A percentile compares a stretch with the other conserved stretches of the same genome.
These are phyloP conservation scores for Rutilus rutilus DNA, from an alignment of 2,113 vertebrate species.

Conservation along the genomic window DNA sequence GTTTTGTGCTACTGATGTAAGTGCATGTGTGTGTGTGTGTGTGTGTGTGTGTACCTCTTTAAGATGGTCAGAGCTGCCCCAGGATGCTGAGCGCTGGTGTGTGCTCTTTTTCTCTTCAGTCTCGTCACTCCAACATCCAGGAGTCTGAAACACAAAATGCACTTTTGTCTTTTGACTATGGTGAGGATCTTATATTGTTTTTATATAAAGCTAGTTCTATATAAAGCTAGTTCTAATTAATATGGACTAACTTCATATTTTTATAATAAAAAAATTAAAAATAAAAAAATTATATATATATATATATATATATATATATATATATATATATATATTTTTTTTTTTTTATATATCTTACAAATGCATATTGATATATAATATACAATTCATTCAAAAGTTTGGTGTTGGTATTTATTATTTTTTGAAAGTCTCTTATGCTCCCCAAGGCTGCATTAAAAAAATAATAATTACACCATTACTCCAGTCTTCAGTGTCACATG, in stretches of 20 bases:
- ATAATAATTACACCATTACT: background rate
- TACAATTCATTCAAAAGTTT: background rate
- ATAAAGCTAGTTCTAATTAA: background rate
- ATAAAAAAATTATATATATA: background rate
- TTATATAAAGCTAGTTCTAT: background rate
- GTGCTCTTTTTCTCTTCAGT: conserved; percentile 76
- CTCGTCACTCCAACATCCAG: conserved; percentile 89
- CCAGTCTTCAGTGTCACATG: background rate
- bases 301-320: too few species aligned
- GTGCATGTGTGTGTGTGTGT: background rate
- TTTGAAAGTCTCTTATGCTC: background rate
- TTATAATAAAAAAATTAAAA: background rate
- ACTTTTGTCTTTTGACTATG: background rate
- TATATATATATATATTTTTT: too few species aligned
- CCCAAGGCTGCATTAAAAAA: background rate
- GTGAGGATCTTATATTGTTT: background rate
- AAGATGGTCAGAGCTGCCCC: conserved; percentile 89
- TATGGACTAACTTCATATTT: background rate
- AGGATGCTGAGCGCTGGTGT: conserved; percentile 89
- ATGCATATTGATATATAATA: background rate
- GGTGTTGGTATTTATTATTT: background rate
- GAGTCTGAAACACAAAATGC: conserved; percentile 76
- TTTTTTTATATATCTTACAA: background rate
- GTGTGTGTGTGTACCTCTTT: conserved; percentile 81
- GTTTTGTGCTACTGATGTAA: background rate